These are phyloP conservation scores for Gymnoscopelus braueri DNA, from an alignment of 2,797 vertebrate species.

Conservation along the genomic window DNA sequence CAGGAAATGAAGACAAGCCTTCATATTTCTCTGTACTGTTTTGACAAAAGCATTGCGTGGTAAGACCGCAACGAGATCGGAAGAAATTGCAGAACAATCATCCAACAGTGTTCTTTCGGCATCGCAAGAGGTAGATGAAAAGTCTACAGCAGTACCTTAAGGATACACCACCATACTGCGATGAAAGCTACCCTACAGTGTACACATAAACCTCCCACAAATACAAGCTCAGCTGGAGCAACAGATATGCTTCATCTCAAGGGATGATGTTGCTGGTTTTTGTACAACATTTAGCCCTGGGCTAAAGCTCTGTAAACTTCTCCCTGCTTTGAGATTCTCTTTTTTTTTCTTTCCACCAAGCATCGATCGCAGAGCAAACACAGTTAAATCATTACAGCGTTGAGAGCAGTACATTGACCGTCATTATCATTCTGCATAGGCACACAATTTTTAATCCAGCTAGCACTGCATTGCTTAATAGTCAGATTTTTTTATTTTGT, in stretches of 20 bases:
- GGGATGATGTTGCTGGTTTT: constrained; percentile 81
- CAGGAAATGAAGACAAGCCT: constrained; percentile 52
- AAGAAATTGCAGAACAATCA: constrained; percentile 65
- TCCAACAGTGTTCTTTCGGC: constrained; percentile 56
- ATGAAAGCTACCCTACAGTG: constrained; percentile 73
- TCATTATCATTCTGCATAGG: constrained; percentile 49
- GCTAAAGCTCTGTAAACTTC: constrained; percentile 82
- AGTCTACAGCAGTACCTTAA: constrained; percentile 72
- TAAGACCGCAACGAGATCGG: constrained; percentile 53
- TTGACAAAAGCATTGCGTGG: constrained; percentile 50
- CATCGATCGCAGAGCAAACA: constrained; percentile 78
- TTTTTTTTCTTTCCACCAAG: constrained; percentile 47
- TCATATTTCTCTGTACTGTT: constrained; percentile 48
- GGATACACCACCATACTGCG: constrained; percentile 65
- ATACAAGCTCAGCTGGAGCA: constrained; percentile 80
- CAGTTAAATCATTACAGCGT: constrained; percentile 74
- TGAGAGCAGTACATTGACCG: constrained; percentile 63
- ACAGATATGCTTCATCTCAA: constrained; percentile 77
- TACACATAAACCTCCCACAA: constrained; percentile 78
- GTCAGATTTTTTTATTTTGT: constrained; percentile 29
- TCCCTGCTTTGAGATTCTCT: constrained; percentile 78
- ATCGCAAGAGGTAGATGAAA: constrained; percentile 61
- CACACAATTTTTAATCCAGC: constrained; percentile 40
- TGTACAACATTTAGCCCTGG: constrained; percentile 80
- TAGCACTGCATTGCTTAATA: constrained; percentile 25